phyloP scores from a whole-genome alignment of 2,888 invertebrate species.

The Campoplex nolae region DNA sequence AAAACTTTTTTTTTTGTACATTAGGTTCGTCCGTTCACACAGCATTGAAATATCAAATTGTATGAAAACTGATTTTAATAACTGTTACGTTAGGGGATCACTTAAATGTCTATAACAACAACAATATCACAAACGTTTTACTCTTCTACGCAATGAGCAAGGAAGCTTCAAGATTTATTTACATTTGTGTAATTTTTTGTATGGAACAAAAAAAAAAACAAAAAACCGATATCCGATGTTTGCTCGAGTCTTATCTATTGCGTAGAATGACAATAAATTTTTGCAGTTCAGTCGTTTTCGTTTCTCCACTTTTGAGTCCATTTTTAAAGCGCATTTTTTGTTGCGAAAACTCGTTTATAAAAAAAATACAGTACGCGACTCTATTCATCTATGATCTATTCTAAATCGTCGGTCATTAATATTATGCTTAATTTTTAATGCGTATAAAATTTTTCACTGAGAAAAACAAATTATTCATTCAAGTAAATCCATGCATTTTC shows the following conservation, averaged over 20 bases:
- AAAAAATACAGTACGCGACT: neutral
- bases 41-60: slow-evolving; percentile 25
- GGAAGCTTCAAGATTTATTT: slow-evolving; percentile 25
- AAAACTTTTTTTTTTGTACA: slow-evolving; percentile 53
- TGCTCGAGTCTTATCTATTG: neutral
- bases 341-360: neutral
- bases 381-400: neutral
- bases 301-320: neutral
- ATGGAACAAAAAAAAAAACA: neutral
- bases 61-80: slow-evolving; percentile 32
- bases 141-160: slow-evolving; percentile 38
- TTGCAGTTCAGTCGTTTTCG: slow-evolving; percentile 9
- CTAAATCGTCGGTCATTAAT: neutral
- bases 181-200: neutral
- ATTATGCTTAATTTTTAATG: neutral
- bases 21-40: slow-evolving; percentile 15
- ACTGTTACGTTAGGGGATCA: slow-evolving; percentile 40
- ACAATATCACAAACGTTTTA: slow-evolving; percentile 69
- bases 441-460: neutral
- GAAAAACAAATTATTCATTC: no score
- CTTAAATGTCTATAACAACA: slow-evolving; percentile 62
- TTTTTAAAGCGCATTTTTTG: neutral
- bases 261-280: neutral
- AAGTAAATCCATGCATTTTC: no score
- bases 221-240: neutral